These are phyloP conservation scores for Coregonus clupeaformis DNA, from an alignment of 2,113 vertebrate species.

Conservation along the genomic window DNA sequence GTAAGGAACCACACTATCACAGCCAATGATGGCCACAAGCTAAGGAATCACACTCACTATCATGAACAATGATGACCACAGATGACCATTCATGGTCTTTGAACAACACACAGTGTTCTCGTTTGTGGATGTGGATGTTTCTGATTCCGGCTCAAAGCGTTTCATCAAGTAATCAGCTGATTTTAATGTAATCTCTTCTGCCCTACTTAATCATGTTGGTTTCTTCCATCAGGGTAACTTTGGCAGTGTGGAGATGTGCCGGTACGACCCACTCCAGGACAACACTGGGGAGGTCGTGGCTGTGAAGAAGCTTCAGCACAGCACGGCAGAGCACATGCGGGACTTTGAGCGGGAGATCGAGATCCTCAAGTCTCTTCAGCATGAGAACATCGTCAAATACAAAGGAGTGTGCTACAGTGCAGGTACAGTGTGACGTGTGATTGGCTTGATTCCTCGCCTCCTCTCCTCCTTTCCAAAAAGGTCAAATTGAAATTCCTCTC, in stretches of 20 bases:
- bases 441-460: not conserved
- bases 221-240: constrained; percentile 87
- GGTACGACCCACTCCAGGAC: constrained; percentile 94
- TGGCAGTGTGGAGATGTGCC: constrained; percentile 97
- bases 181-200: not conserved
- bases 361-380: constrained; percentile 95
- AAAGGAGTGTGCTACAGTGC: constrained; percentile 97
- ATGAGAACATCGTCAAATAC: constrained; percentile 98
- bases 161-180: not conserved
- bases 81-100: too few relatives aligned
- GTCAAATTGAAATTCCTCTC: not conserved
- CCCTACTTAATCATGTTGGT: not conserved
- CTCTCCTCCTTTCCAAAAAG: not conserved
- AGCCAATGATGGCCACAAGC: not conserved
- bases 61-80: too few relatives aligned
- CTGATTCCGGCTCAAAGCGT: too few relatives aligned
- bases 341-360: constrained; percentile 98
- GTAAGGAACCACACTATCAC: constrained; percentile 58
- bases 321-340: constrained; percentile 89
- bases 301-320: constrained; percentile 96
- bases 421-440: constrained; percentile 59
- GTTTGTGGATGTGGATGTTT: too few relatives aligned
- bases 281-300: constrained; percentile 97
- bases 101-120: too few relatives aligned
- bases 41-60: too few relatives aligned